Percentiles rank a stretch among this genome's conserved stretches.
Evolutionary conservation across 2,113 vertebrate genomes (phyloP).

Genomic region (Macrotus californicus): DNA sequence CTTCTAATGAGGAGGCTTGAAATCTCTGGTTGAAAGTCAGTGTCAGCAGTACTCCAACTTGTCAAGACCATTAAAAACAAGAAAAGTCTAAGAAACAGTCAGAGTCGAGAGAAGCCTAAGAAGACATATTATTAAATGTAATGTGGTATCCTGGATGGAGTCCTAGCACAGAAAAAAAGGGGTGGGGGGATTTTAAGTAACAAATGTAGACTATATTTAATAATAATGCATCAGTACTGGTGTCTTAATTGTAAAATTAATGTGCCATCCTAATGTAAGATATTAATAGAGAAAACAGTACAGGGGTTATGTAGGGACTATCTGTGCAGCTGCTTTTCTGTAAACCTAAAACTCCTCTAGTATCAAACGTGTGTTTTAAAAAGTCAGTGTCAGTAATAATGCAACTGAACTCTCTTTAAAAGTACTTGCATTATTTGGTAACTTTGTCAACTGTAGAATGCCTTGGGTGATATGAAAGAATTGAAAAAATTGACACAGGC

Average conservation of each 20-base stretch:
- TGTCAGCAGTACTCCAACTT: neutral
- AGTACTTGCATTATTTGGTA: neutral
- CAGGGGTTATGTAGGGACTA: neutral
- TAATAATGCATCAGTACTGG: neutral
- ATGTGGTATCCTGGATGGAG: neutral
- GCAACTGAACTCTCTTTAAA: neutral
- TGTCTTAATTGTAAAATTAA: neutral
- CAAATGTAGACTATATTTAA: neutral
- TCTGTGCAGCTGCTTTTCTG: neutral
- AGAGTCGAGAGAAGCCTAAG: neutral
- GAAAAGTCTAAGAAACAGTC: neutral
- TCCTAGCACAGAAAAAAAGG: neutral
- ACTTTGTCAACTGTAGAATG: neutral
- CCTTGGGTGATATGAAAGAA: neutral
- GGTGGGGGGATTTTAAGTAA: too few species aligned
- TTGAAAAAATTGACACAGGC: neutral
- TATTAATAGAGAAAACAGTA: neutral
- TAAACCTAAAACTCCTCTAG: neutral
- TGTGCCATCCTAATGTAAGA: neutral
- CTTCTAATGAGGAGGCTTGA: neutral
- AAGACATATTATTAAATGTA: neutral
- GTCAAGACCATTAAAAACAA: slow-evolving; percentile 10
- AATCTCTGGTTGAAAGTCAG: neutral
- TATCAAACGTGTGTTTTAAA: neutral
- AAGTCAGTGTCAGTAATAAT: neutral